Conservation (phyloP, 2,113 vertebrate genomes). For the Indicator maculatus region DNA sequence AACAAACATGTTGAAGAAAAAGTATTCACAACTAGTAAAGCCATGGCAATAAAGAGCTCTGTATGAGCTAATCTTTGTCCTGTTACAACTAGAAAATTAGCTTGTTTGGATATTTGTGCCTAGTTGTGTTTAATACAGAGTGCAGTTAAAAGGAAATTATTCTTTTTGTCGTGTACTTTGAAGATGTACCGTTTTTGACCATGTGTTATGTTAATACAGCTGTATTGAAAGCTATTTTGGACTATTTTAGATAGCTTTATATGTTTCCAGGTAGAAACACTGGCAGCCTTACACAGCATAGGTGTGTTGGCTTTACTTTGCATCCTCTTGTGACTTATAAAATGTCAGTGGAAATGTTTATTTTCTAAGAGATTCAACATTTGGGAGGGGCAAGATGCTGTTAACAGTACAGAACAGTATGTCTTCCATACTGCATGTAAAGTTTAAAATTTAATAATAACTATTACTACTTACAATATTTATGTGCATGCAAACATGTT, state of each 20-base stretch:
- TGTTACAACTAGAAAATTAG: background rate
- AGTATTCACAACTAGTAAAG: background rate
- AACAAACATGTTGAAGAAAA: background rate
- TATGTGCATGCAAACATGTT: background rate
- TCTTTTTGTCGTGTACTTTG: background rate
- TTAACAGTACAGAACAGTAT: background rate
- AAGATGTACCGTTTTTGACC: background rate
- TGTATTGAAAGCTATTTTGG: background rate
- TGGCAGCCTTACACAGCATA: background rate
- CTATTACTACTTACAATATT: background rate
- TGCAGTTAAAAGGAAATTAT: background rate
- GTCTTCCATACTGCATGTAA: background rate
- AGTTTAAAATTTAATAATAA: background rate
- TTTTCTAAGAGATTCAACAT: background rate
- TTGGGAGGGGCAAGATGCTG: background rate
- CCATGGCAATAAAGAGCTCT: background rate
- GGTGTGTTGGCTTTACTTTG: background rate
- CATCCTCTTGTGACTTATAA: background rate
- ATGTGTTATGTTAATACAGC: background rate
- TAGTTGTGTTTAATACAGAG: background rate
- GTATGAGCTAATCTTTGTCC: background rate
- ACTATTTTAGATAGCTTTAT: background rate
- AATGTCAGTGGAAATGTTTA: background rate
- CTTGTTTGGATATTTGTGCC: background rate
- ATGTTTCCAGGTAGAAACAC: background rate